Evolutionary conservation across 1,140 invertebrate species (phyloP), one percentile per base, ranked within the genome.

Genomic region (Chrysomallon squamiferum): DNA sequence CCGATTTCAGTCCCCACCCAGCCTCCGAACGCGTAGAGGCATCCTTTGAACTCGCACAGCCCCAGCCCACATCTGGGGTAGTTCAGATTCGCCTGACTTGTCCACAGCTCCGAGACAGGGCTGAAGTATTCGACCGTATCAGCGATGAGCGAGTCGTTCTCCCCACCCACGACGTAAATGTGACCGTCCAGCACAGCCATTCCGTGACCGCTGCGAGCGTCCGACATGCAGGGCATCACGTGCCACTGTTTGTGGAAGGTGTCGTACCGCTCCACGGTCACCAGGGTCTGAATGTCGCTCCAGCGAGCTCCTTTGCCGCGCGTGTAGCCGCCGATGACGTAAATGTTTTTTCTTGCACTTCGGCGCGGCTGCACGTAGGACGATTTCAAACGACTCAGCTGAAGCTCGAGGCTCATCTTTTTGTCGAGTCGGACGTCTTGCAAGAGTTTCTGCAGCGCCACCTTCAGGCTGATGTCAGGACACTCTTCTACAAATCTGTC

Each of bases 1-100:
- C 93, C 93, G 74, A 96, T 94, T 81, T 95, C 93, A 65, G 92
- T 92, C 0, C 94, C 95, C 20, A 96, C 91, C 94, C 94, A 96
- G 5, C 95, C 95, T 33, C 95, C 95, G 80, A 97, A 91, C 0
- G 94, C 94, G 82, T 93, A 96, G 47, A 97, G 85, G 76, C 89
- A 89, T 43, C 92, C 93, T 67, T 94, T 90, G 82, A 93, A 89
- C 11, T 92, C 91, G 82, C 93, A 94, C 41, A 95, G 85, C 18
- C 94, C 94, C 83, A 96, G 95, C 82, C 95, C 94, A 86, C 93
- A 95, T 20, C 95, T 88, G 0, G 94, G 93, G 64, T 73, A 50
- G 58, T 91, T 90, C 92, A 95, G 93, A 25, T 90, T 90, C 2
- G 92, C 88, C 68, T 93, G 92, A 56, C 56, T 73, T 1, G 74